phyloP scores from a whole-genome alignment of 1,140 invertebrate genomes.

The Neodiprion lecontei region DNA sequence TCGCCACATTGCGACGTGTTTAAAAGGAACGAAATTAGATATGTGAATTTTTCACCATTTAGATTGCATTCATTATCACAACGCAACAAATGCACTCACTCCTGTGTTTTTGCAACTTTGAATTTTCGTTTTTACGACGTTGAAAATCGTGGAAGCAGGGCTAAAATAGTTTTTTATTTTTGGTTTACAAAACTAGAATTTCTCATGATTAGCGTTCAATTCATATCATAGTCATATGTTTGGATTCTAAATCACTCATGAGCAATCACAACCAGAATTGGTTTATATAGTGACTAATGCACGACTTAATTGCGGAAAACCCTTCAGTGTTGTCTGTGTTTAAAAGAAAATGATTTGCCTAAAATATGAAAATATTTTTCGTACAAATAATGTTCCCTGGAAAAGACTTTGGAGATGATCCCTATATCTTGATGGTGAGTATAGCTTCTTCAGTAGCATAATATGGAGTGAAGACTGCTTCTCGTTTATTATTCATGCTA shows the following conservation, averaged over 20 bases:
- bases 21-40: not conserved
- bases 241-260: no score
- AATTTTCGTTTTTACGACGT: not conserved
- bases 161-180: no score
- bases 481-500: not conserved
- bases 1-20: not conserved
- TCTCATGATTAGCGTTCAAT: not conserved
- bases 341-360: no score
- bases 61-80: not conserved
- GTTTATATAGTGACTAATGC: no score
- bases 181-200: no score
- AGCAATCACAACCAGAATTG: not conserved
- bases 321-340: no score
- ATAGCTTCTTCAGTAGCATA: not conserved
- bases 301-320: no score
- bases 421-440: not conserved
- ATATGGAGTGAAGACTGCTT: not conserved
- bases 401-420: not conserved
- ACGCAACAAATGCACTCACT: not conserved
- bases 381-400: not conserved
- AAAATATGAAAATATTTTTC: no score
- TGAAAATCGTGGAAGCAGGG: not conserved
- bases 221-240: not conserved
- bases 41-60: not conserved
- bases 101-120: no score